phyloP scores from a whole-genome alignment of 2,113 vertebrate species.

The Sturnira hondurensis region DNA sequence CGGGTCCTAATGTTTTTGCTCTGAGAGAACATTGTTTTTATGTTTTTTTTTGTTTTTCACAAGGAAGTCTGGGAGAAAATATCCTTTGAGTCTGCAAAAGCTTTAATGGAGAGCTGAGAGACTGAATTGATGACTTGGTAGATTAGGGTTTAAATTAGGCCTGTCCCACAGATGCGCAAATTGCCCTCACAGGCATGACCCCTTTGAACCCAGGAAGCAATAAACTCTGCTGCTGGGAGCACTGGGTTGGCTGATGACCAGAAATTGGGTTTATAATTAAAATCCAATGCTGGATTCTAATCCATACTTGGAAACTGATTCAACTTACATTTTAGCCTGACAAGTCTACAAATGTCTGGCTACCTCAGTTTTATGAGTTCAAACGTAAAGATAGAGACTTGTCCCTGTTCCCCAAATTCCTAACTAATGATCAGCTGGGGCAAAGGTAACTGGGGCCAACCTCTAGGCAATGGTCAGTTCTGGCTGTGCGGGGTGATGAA shows the following conservation, averaged over 20 bases:
- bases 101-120: background rate
- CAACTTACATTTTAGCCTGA: background rate
- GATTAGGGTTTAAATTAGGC: background rate
- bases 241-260: background rate
- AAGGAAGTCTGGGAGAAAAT: background rate
- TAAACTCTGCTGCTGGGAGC: background rate
- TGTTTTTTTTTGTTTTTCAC: background rate
- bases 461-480: background rate
- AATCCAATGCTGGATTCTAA: background rate
- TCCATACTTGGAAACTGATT: background rate
- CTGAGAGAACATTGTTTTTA: background rate
- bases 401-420: background rate
- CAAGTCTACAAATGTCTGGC: background rate
- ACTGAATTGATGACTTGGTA: background rate
- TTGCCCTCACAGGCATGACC: background rate
- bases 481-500: background rate
- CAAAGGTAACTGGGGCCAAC: background rate
- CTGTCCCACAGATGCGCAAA: background rate
- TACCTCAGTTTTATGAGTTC: background rate
- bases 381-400: background rate
- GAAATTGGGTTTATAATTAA: background rate
- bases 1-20: background rate
- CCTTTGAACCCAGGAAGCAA: background rate
- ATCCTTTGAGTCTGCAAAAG: background rate
- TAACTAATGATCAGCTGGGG: background rate